A percentile compares a stretch with the other conserved stretches of the same genome.
phyloP scores from a whole-genome alignment of 1,140 invertebrate species.

The Portunus trituberculatus region DNA sequence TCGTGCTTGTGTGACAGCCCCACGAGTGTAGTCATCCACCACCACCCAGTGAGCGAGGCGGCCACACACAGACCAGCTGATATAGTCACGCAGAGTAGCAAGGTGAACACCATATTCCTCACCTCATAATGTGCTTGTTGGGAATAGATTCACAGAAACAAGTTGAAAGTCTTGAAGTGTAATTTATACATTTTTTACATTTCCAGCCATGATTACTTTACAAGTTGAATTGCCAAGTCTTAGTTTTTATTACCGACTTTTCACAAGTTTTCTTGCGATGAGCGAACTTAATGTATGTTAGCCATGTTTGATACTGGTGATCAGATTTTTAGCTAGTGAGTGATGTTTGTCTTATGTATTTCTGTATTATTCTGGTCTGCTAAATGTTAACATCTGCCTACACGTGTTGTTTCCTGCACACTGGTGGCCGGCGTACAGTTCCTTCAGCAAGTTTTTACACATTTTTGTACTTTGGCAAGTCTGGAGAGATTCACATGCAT shows the following conservation, averaged over 20 bases:
- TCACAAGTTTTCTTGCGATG: not conserved
- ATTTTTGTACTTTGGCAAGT: slow-evolving; percentile 37
- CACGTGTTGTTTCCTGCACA: slow-evolving; percentile 20
- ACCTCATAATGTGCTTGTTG: not conserved
- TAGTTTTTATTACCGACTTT: not conserved
- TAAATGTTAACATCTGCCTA: slow-evolving; percentile 12
- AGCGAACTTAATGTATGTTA: not conserved
- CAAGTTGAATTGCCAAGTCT: not conserved
- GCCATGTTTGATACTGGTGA: not conserved
- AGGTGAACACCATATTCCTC: not conserved
- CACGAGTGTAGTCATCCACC: not conserved
- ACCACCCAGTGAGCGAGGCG: not conserved
- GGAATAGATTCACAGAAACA: not conserved
- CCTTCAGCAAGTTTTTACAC: slow-evolving; percentile 34
- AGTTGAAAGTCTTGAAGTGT: not conserved
- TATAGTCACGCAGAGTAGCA: not conserved
- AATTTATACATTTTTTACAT: not conserved
- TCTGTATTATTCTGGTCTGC: slow-evolving; percentile 21
- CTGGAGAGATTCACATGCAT: slow-evolving; percentile 27
- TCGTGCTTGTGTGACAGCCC: not conserved
- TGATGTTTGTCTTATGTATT: slow-evolving; percentile 21
- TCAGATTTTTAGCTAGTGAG: not conserved
- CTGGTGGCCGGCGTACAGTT: slow-evolving; percentile 7
- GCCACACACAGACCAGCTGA: not conserved
- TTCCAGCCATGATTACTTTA: not conserved